Evolutionary conservation across 2,797 vertebrate genomes (phyloP).

Genomic region (Paedocypris micromegethes): DNA sequence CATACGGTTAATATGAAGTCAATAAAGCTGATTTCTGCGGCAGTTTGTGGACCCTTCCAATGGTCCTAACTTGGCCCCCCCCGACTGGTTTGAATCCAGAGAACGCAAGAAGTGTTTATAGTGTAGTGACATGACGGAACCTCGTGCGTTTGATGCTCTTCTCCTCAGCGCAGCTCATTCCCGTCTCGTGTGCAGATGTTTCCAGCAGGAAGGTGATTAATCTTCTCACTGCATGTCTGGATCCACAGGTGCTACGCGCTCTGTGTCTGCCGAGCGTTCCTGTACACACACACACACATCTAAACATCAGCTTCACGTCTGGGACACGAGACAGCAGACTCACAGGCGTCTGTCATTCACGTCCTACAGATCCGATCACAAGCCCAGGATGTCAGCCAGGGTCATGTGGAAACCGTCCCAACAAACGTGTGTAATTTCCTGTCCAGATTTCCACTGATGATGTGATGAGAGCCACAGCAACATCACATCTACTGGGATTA

Average conservation of each 20-base stretch:
- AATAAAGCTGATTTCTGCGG: slow-evolving; percentile 1
- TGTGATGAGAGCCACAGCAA: not conserved
- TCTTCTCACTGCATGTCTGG: slow-evolving; percentile 4
- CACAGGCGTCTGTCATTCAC: slow-evolving; percentile 4
- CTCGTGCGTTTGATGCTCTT: not conserved
- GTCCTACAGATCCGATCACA: slow-evolving; percentile 8
- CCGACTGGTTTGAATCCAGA: no score
- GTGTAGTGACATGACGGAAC: no score
- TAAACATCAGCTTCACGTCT: not conserved
- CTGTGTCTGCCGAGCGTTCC: no score
- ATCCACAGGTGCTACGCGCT: not conserved
- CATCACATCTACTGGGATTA: not conserved
- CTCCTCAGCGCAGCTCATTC: no score
- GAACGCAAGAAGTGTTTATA: no score
- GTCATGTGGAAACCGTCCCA: slow-evolving; percentile 14
- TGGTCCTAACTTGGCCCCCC: no score
- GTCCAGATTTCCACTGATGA: not conserved
- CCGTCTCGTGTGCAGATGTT: slow-evolving; percentile 1
- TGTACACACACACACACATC: not conserved
- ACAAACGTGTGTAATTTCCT: slow-evolving; percentile 17
- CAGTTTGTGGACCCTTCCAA: no score
- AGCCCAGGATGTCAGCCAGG: slow-evolving; percentile 5
- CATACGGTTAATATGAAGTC: not conserved
- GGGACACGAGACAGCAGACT: slow-evolving; percentile 8
- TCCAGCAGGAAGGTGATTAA: slow-evolving; percentile 4